Percentiles rank a stretch among this genome's conserved stretches.
Evolutionary conservation across 1,140 invertebrate genomes (phyloP).

Genomic region (Zaprionus nigranus): DNA sequence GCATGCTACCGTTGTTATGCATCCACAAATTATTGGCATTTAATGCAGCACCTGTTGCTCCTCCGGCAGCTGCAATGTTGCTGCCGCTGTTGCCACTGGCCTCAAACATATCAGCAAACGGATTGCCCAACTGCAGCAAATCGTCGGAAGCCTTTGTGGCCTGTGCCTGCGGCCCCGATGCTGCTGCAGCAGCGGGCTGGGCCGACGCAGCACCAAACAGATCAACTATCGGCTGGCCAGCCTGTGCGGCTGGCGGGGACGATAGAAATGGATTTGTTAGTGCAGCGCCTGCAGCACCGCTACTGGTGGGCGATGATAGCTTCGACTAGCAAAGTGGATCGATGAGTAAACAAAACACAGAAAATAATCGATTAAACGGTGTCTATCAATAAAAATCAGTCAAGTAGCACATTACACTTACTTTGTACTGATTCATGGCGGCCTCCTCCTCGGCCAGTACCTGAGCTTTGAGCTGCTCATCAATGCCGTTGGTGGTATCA

Average conservation of each 20-base stretch:
- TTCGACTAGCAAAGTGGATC: constrained; percentile 87
- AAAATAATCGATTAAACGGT: constrained; percentile 48
- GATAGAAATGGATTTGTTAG: constrained; percentile 95
- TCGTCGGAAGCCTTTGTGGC: constrained; percentile 93
- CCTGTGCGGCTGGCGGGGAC: constrained; percentile 86
- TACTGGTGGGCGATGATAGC: constrained; percentile 89
- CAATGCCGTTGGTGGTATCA: constrained; percentile 91
- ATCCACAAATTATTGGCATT: constrained; percentile 88
- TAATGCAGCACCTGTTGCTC: constrained; percentile 84
- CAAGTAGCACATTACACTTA: constrained; percentile 84
- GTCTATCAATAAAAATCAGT: constrained; percentile 47
- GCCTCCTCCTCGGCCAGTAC: constrained; percentile 97
- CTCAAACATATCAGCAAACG: constrained; percentile 95
- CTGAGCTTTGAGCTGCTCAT: constrained; percentile 93
- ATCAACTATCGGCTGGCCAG: constrained; percentile 89
- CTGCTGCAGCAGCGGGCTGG: constrained; percentile 77
- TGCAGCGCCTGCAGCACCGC: constrained; percentile 85
- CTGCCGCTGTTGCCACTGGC: constrained; percentile 84
- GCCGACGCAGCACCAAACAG: constrained; percentile 89
- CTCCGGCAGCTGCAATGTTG: constrained; percentile 83
- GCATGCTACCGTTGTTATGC: constrained; percentile 88
- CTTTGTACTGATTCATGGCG: constrained; percentile 97
- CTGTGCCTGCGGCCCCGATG: constrained; percentile 64
- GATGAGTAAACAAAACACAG: constrained; percentile 49
- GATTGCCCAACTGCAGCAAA: constrained; percentile 94